A percentile compares a stretch with the other conserved stretches of the same genome.
Conservation (phyloP, 2,113 vertebrate genomes). For the Ardeotis arabs region DNA sequence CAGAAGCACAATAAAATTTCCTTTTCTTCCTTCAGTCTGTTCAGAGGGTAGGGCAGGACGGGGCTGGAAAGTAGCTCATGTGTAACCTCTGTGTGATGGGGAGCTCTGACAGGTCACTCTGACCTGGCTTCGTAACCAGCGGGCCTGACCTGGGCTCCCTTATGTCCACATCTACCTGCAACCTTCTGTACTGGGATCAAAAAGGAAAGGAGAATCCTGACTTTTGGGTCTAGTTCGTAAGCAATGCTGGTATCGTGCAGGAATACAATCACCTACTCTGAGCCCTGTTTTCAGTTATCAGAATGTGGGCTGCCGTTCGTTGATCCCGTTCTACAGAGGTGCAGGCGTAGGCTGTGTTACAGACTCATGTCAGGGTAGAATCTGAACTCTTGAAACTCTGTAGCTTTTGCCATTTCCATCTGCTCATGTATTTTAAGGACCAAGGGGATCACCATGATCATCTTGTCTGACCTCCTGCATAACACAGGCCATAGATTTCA, state of each 20-base stretch:
- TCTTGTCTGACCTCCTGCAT: not conserved
- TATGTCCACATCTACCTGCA: not conserved
- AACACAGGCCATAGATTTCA: not conserved
- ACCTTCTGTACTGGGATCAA: not conserved
- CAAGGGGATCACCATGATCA: not conserved
- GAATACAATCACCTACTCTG: not conserved
- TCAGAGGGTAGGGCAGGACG: not conserved
- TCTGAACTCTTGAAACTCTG: not conserved
- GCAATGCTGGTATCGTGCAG: not conserved
- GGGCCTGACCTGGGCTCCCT: not conserved
- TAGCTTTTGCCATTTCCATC: not conserved
- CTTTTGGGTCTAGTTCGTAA: not conserved
- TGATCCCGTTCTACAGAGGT: not conserved
- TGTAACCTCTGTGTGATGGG: not conserved
- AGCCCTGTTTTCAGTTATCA: not conserved
- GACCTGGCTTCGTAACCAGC: accelerated
- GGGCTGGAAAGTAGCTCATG: not conserved
- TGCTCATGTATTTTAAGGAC: not conserved
- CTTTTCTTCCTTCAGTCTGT: not conserved
- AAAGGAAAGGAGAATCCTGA: not conserved
- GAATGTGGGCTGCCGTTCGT: not conserved
- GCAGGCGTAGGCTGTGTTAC: not conserved
- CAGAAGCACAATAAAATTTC: not conserved
- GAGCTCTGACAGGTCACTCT: not conserved
- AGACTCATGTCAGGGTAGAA: not conserved